phyloP scores from a whole-genome alignment of 92 coral and sea anemone genomes.

The Zoanthus sociatus region DNA sequence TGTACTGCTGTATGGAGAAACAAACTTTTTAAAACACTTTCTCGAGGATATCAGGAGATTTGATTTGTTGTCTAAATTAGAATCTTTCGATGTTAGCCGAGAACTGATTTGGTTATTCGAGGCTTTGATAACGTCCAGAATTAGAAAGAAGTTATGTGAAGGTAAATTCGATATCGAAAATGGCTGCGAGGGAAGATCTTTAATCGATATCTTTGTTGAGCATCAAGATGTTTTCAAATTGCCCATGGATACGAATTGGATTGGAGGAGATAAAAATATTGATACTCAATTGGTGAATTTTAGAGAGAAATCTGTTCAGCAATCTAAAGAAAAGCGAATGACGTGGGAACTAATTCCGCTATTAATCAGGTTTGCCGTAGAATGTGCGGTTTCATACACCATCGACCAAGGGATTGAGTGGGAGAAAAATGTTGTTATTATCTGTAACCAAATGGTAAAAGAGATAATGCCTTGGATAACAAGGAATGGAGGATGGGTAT shows the following conservation, averaged over 20 bases:
- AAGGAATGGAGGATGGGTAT: conserved; percentile 35
- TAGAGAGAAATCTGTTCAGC: neutral
- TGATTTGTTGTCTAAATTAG: conserved; percentile 4
- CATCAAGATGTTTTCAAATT: neutral
- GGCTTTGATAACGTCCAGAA: conserved; percentile 8
- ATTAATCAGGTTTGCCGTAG: conserved; percentile 9
- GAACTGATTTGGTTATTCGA: conserved; percentile 36
- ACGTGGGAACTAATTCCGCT: neutral
- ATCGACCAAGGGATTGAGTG: neutral
- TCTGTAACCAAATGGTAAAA: conserved; percentile 13
- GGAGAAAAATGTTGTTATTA: neutral
- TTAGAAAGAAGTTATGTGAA: conserved; percentile 4
- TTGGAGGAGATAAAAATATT: neutral
- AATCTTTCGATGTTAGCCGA: conserved; percentile 25
- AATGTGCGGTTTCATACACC: conserved; percentile 7
- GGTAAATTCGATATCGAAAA: neutral
- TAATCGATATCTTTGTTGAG: neutral
- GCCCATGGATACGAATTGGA: neutral
- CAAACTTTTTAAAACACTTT: conserved; percentile 17
- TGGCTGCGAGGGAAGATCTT: neutral
- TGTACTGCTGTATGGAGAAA: neutral
- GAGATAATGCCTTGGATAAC: conserved; percentile 21
- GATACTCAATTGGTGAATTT: neutral
- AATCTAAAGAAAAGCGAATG: conserved; percentile 13
- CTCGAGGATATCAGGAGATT: conserved; percentile 28